These are phyloP conservation scores for Drosophila kuntzei DNA, from an alignment of 2,888 invertebrate genomes.

Conservation along the genomic window DNA sequence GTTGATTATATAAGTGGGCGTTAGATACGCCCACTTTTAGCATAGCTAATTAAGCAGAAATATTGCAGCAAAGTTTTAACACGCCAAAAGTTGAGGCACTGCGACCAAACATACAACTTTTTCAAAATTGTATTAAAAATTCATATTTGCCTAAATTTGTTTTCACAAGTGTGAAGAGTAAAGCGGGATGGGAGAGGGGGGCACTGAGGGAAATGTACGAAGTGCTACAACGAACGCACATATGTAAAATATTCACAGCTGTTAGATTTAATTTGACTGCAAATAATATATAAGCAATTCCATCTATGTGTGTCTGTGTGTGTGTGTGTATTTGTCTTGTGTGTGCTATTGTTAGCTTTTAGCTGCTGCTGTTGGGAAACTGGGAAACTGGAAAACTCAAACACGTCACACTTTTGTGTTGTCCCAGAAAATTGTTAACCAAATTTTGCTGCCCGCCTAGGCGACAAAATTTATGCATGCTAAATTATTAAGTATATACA, in stretches of 20 bases:
- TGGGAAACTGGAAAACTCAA: conserved; percentile 65
- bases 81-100: conserved; percentile 55
- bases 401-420: conserved; percentile 68
- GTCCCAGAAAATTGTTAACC: conserved; percentile 73
- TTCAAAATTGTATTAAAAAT: conserved; percentile 74
- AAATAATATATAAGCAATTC: conserved; percentile 72
- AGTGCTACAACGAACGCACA: conserved; percentile 30
- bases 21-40: conserved; percentile 39
- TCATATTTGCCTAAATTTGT: conserved; percentile 77
- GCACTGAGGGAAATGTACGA: background rate
- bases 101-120: conserved; percentile 44
- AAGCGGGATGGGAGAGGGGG: background rate
- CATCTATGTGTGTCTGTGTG: conserved; percentile 13
- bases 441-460: conserved; percentile 63
- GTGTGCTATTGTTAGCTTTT: conserved; percentile 63
- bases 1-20: background rate
- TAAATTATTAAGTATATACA: conserved; percentile 54
- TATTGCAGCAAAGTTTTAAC: conserved; percentile 62
- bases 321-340: conserved; percentile 59
- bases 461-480: conserved; percentile 71
- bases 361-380: conserved; percentile 34
- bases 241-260: conserved; percentile 72
- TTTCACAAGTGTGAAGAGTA: conserved; percentile 40
- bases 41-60: conserved; percentile 78
- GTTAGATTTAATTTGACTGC: conserved; percentile 79